Percentiles rank a stretch among this genome's conserved stretches.
Evolutionary conservation across 2,888 invertebrate species (phyloP).

Genomic region (Seira sanloemensis): DNA sequence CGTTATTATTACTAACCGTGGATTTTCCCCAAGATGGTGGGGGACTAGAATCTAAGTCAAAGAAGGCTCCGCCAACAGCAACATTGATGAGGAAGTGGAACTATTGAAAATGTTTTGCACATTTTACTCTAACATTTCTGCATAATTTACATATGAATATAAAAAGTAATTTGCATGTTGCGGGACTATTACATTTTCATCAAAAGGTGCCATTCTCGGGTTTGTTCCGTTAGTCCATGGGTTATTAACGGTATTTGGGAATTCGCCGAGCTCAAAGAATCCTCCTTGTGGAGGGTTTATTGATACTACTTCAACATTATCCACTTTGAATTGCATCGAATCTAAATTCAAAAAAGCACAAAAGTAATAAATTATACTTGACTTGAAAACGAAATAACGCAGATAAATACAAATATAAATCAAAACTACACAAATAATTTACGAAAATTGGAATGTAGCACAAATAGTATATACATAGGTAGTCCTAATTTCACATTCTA

Average conservation of each 20-base stretch:
- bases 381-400: too few relatives aligned
- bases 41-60: conserved; percentile 78
- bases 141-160: conserved; percentile 3
- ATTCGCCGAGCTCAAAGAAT: conserved; percentile 55
- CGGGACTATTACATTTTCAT: conserved; percentile 64
- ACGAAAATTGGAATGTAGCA: not conserved
- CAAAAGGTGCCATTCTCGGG: conserved; percentile 65
- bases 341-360: conserved; percentile 6
- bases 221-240: conserved; percentile 61
- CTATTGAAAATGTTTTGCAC: conserved; percentile 70
- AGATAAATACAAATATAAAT: not conserved
- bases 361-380: too few relatives aligned
- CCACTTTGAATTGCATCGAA: conserved; percentile 73
- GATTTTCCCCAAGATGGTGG: conserved; percentile 75
- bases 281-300: conserved; percentile 77
- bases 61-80: conserved; percentile 83
- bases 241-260: conserved; percentile 41
- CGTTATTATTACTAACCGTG: conserved; percentile 2
- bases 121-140: too few relatives aligned
- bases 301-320: conserved; percentile 78
- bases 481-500: too few relatives aligned
- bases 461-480: too few relatives aligned
- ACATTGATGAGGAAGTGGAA: conserved; percentile 81
- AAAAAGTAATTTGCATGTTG: not conserved
- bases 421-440: not conserved